phyloP scores from a whole-genome alignment of 2,113 vertebrate species.

The Coryphaenoides rupestris region DNA sequence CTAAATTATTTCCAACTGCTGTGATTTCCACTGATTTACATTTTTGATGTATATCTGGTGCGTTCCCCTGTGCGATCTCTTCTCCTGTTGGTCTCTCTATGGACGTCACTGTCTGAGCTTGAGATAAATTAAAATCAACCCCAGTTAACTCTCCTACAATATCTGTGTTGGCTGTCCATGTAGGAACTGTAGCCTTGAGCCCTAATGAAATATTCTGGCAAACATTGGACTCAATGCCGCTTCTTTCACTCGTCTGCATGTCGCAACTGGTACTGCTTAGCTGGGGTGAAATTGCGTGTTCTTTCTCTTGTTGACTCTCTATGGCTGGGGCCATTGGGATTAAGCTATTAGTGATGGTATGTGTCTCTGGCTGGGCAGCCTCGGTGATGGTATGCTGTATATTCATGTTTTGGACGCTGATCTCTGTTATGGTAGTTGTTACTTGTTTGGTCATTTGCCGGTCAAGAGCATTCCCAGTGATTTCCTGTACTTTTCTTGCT shows the following conservation, averaged over 20 bases:
- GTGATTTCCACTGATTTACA: not conserved
- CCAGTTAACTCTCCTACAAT: too few relatives aligned
- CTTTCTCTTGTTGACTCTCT: too few relatives aligned
- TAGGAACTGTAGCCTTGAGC: too few relatives aligned
- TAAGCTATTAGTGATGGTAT: not conserved
- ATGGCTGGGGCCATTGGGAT: too few relatives aligned
- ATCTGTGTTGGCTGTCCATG: too few relatives aligned
- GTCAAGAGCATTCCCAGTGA: not conserved
- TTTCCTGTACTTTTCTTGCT: not conserved
- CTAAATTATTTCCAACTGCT: not conserved
- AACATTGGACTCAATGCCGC: not conserved
- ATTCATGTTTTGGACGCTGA: too few relatives aligned
- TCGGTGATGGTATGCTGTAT: not conserved
- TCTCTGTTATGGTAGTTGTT: not conserved
- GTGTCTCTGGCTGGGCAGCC: not conserved
- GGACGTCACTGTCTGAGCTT: too few relatives aligned
- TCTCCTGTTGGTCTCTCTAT: too few relatives aligned
- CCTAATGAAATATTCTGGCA: too few relatives aligned
- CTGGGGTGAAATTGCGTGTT: not conserved
- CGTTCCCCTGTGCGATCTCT: not conserved
- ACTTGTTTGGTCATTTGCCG: not conserved
- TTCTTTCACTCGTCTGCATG: not conserved
- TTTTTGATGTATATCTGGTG: not conserved
- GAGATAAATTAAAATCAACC: too few relatives aligned
- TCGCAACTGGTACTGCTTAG: not conserved